phyloP scores from a whole-genome alignment of 2,113 vertebrate genomes.

The Pandion haliaetus region DNA sequence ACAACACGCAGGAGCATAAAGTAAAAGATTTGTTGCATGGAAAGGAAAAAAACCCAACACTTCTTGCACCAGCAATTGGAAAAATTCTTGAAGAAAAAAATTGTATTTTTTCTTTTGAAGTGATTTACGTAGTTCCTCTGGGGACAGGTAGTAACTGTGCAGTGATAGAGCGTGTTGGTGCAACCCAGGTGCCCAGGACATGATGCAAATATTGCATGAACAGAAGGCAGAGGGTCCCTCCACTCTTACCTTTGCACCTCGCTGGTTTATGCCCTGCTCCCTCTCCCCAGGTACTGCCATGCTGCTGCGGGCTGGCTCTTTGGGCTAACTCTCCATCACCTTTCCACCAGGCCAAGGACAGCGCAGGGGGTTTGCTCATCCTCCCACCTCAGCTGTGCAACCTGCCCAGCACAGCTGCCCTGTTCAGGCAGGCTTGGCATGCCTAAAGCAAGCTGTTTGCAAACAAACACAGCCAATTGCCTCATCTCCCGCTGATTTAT shows the following conservation, averaged over 20 bases:
- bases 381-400: fast-evolving
- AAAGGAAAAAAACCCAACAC: background rate
- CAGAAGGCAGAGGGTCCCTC: background rate
- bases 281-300: fast-evolving
- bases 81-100: background rate
- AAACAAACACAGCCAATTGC: background rate
- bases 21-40: background rate
- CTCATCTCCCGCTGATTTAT: background rate
- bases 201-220: background rate
- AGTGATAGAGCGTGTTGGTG: background rate
- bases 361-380: background rate
- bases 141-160: background rate
- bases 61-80: background rate
- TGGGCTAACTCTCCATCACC: background rate
- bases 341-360: background rate
- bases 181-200: background rate
- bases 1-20: background rate
- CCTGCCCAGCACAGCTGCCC: fast-evolving
- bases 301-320: background rate
- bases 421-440: background rate
- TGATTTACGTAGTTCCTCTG: background rate
- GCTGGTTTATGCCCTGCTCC: background rate
- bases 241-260: background rate
- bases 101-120: background rate
- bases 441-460: fast-evolving